A percentile compares a stretch with the other conserved stretches of the same genome.
phyloP scores from a whole-genome alignment of 2,888 invertebrate species.

The Mythimna pallens region DNA sequence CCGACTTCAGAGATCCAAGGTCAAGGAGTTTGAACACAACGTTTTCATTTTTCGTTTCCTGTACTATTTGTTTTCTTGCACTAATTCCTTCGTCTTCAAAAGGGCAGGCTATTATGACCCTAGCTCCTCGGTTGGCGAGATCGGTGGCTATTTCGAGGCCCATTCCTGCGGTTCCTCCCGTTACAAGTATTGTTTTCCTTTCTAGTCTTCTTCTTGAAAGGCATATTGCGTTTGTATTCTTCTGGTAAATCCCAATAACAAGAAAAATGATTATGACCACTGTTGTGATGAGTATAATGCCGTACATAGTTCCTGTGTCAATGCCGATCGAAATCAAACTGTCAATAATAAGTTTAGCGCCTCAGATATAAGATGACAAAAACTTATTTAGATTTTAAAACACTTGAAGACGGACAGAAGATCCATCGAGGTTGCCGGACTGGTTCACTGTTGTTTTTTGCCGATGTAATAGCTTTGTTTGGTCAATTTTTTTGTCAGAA shows the following conservation, averaged over 20 bases:
- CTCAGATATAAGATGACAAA: conserved; percentile 30
- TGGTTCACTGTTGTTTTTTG: conserved; percentile 21
- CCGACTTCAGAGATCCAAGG: conserved; percentile 93
- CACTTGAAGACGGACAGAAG: not conserved
- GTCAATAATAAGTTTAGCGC: not conserved
- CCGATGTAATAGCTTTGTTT: not conserved
- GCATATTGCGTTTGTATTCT: conserved; percentile 68
- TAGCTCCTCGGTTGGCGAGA: conserved; percentile 77
- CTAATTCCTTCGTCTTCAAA: conserved; percentile 74
- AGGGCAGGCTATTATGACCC: conserved; percentile 80
- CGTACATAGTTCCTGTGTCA: conserved; percentile 49
- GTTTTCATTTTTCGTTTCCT: conserved; percentile 91
- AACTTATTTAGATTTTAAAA: not conserved
- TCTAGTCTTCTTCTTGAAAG: conserved; percentile 60
- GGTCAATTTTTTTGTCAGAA: conserved; percentile 14
- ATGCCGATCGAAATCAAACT: conserved; percentile 29
- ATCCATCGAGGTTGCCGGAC: not conserved
- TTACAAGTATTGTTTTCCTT: conserved; percentile 69
- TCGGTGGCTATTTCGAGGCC: conserved; percentile 80
- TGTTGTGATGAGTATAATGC: conserved; percentile 36
- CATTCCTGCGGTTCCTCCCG: conserved; percentile 81
- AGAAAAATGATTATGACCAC: conserved; percentile 44
- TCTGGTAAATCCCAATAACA: conserved; percentile 56
- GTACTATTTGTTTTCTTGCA: conserved; percentile 90
- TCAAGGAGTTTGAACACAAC: conserved; percentile 93